These are phyloP conservation scores for Agriopis leucophaearia DNA, from an alignment of 2,888 invertebrate species.

Conservation along the genomic window DNA sequence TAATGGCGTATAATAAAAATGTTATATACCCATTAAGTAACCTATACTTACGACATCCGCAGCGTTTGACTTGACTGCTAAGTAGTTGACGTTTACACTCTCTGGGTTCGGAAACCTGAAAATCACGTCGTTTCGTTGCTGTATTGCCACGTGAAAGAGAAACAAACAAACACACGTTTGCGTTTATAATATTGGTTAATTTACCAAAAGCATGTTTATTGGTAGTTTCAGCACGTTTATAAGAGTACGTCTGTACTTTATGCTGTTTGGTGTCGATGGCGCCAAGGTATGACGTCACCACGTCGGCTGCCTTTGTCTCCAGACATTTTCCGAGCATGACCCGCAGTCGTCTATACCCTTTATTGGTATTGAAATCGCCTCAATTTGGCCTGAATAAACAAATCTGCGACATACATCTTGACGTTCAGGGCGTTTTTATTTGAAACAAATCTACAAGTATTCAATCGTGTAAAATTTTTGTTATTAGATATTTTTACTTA, in stretches of 20 bases:
- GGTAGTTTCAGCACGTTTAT: not conserved
- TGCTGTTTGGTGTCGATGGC: conserved; percentile 26
- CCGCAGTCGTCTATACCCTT: conserved; percentile 12
- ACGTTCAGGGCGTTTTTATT: not conserved
- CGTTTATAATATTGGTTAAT: too few species aligned
- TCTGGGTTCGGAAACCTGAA: too few species aligned
- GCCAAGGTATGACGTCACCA: conserved; percentile 33
- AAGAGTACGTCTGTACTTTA: conserved; percentile 15
- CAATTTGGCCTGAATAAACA: conserved; percentile 21
- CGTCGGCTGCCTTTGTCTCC: conserved; percentile 30
- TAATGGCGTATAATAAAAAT: not conserved
- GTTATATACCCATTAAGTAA: conserved; percentile 22
- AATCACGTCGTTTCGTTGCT: too few species aligned
- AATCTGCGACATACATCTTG: not conserved
- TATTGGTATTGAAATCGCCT: conserved; percentile 19
- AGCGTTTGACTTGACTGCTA: conserved; percentile 20
- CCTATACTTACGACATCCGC: conserved; percentile 32
- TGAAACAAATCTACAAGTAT: not conserved
- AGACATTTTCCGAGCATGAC: conserved; percentile 26
- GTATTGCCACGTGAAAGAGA: too few species aligned
- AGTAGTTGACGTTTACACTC: too few species aligned
- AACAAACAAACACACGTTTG: too few species aligned
- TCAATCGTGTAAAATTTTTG: too few species aligned
- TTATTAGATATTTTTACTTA: too few species aligned
- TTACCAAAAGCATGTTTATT: not conserved